phyloP scores from a whole-genome alignment of 2,113 vertebrate genomes.

The Puntigrus tetrazona region DNA sequence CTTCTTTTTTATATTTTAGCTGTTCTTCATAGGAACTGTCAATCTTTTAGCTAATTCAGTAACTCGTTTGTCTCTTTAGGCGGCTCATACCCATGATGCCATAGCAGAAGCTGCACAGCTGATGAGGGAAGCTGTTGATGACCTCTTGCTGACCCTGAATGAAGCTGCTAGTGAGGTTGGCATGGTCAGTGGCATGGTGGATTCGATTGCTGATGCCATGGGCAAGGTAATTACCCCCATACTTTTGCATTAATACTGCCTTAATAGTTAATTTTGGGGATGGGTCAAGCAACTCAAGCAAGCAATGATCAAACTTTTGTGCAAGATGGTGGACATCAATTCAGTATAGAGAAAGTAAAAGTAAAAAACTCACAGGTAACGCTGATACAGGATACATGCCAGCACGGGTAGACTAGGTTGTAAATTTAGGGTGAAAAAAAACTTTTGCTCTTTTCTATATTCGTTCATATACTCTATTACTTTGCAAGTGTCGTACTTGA shows the following conservation, averaged over 20 bases:
- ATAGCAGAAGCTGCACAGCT: slow-evolving; percentile 92
- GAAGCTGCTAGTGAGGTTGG: slow-evolving; percentile 95
- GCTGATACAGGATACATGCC: too few relatives aligned
- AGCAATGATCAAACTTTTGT: too few relatives aligned
- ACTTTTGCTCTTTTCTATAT: too few relatives aligned
- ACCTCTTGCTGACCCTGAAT: slow-evolving; percentile 95
- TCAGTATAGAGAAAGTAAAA: too few relatives aligned
- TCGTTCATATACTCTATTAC: too few relatives aligned
- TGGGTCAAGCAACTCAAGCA: too few relatives aligned
- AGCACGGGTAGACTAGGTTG: too few relatives aligned
- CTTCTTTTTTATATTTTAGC: not conserved
- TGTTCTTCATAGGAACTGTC: not conserved
- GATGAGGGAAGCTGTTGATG: slow-evolving; percentile 97
- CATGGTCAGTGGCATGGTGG: slow-evolving; percentile 95
- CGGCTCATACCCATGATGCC: slow-evolving; percentile 90
- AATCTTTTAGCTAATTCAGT: not conserved
- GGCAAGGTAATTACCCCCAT: slow-evolving; percentile 79
- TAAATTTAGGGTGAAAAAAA: too few relatives aligned
- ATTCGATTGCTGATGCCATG: slow-evolving; percentile 91
- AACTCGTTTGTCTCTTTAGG: slow-evolving; percentile 67
- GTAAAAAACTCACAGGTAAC: too few relatives aligned
- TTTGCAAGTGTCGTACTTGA: too few relatives aligned
- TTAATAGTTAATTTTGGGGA: too few relatives aligned
- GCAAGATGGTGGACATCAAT: too few relatives aligned
- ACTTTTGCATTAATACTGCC: not conserved